Percentiles rank a stretch among this genome's conserved stretches.
Evolutionary conservation across 53 echinoderm and acorn worm species (phyloP).

Genomic region (Luidia sarsii): DNA sequence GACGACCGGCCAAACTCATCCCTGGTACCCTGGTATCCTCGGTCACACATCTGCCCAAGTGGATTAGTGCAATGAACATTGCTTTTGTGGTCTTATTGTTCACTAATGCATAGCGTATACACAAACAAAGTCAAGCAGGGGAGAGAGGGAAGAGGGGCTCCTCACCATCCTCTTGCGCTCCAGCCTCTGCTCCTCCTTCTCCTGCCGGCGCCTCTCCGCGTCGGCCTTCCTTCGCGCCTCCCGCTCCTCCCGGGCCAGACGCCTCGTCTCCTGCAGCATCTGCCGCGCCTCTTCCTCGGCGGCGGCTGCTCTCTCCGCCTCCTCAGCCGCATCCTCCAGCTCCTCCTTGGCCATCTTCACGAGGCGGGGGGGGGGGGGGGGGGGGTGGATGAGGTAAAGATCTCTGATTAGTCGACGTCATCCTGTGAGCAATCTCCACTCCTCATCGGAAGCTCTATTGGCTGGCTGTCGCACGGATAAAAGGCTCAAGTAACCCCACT

Average conservation of each 20-base stretch:
- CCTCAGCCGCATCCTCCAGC: constrained; percentile 72
- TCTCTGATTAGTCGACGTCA: background rate
- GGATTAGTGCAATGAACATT: too few relatives aligned
- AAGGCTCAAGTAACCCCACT: too few relatives aligned
- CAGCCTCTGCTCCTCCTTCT: constrained; percentile 83
- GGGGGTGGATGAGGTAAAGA: too few relatives aligned
- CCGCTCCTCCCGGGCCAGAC: constrained; percentile 80
- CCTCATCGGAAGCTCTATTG: too few relatives aligned
- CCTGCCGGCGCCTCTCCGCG: constrained; percentile 68
- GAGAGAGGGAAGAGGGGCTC: too few relatives aligned
- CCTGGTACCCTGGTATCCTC: too few relatives aligned
- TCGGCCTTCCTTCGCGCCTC: constrained; percentile 88
- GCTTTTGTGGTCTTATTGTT: too few relatives aligned
- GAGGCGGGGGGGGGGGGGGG: too few relatives aligned
- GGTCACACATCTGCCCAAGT: too few relatives aligned
- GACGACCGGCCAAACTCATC: too few relatives aligned
- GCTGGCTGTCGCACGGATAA: too few relatives aligned
- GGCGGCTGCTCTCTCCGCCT: constrained; percentile 78
- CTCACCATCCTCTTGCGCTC: constrained; percentile 94
- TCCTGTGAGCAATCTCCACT: background rate
- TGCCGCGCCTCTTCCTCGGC: constrained; percentile 91
- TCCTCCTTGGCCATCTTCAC: constrained; percentile 76
- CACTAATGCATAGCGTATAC: too few relatives aligned
- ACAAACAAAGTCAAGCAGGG: constrained; percentile 2
- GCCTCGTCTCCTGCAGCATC: constrained; percentile 85